These are phyloP conservation scores for Chironex yamaguchii DNA, from an alignment of 30 jellyfish, hydroid and myxozoan species.

Conservation along the genomic window DNA sequence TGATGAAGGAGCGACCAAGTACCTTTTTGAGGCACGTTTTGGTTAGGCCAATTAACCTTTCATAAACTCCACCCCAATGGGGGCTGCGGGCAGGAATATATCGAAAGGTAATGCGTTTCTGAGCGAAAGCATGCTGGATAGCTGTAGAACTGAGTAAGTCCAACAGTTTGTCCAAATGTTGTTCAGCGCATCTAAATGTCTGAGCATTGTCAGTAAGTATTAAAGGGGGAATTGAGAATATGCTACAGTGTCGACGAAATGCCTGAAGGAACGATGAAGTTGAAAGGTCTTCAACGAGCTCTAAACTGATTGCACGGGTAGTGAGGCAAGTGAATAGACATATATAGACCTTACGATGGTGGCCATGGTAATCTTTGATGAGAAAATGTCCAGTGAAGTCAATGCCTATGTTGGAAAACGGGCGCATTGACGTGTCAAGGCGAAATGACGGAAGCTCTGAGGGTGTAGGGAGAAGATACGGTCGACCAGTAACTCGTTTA, in stretches of 20 bases:
- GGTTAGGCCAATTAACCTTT: conserved; percentile 23
- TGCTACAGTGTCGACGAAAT: conserved; percentile 39
- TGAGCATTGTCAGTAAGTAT: conserved; percentile 42
- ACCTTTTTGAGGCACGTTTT: conserved; percentile 7
- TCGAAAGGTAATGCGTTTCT: conserved; percentile 13
- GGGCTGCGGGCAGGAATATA: conserved; percentile 54
- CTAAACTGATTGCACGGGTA: not conserved
- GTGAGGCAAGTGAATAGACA: not conserved
- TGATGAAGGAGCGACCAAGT: conserved; percentile 26
- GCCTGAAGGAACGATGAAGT: conserved; percentile 60
- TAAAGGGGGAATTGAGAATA: conserved; percentile 1
- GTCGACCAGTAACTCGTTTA: conserved; percentile 27
- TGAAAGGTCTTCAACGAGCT: not conserved
- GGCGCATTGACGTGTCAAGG: not conserved
- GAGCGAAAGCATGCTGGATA: conserved; percentile 34
- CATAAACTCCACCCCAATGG: conserved; percentile 46
- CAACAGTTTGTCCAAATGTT: conserved; percentile 4
- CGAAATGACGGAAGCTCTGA: conserved; percentile 34
- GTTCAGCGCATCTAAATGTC: conserved; percentile 41
- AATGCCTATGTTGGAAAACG: not conserved
- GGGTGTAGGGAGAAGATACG: conserved; percentile 5
- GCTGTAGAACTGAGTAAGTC: not conserved
- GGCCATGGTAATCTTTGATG: not conserved
- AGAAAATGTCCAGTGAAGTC: not conserved
- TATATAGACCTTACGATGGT: not conserved